Percentiles rank a stretch among this genome's conserved stretches.
phyloP scores from a whole-genome alignment of 2,888 invertebrate species.

The Orthosia incerta region DNA sequence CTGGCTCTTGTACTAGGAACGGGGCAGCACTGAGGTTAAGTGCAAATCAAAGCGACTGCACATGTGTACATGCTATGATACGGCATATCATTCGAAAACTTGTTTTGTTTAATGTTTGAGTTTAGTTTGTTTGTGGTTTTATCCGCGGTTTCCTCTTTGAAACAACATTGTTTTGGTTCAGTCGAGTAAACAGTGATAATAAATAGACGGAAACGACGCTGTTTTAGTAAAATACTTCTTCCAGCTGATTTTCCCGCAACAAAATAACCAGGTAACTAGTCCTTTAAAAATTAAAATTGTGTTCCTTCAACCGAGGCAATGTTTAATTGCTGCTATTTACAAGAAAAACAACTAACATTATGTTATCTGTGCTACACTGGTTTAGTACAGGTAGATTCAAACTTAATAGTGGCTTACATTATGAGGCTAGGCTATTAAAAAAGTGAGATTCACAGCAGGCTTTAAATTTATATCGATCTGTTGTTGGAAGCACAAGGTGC shows the following conservation, averaged over 20 bases:
- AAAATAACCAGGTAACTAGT: neutral
- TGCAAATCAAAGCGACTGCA: neutral
- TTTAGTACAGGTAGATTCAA: neutral
- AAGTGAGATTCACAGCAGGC: too few relatives aligned
- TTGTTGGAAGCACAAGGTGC: neutral
- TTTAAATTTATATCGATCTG: too few relatives aligned
- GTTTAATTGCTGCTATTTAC: conserved; percentile 11
- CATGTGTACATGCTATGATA: neutral
- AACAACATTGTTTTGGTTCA: conserved; percentile 6
- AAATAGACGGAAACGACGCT: neutral
- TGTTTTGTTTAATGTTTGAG: neutral
- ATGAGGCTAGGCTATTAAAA: too few relatives aligned
- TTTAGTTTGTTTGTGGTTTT: conserved; percentile 13
- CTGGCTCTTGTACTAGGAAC: too few relatives aligned
- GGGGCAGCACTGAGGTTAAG: too few relatives aligned
- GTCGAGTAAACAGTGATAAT: neutral
- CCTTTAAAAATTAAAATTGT: conserved; percentile 2
- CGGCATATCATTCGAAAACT: neutral
- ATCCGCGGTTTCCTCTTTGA: neutral
- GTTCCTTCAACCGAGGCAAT: neutral
- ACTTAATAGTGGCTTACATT: too few relatives aligned
- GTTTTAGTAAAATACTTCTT: neutral
- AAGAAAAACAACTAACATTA: neutral
- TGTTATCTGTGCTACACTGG: too few relatives aligned
- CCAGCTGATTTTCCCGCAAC: neutral